These are phyloP conservation scores for Myodes glareolus DNA, from an alignment of 2,113 vertebrate species.

Conservation along the genomic window DNA sequence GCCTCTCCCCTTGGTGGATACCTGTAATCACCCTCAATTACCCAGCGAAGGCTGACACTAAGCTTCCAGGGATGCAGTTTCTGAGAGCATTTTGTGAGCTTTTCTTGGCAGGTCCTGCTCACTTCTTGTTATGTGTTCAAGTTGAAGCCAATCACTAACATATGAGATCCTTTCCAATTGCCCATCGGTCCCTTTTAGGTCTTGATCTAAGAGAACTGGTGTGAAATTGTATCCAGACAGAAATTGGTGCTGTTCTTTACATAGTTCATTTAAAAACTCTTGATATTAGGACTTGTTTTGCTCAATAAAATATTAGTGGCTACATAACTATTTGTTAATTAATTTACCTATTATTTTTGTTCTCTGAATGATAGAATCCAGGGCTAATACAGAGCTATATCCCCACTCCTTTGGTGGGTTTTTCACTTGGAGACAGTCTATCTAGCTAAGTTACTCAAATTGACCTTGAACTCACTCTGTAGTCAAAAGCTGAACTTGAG, in stretches of 20 bases:
- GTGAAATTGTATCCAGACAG: not conserved
- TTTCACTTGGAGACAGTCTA: not conserved
- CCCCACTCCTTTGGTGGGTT: not conserved
- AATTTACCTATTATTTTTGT: not conserved
- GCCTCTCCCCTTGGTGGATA: not conserved
- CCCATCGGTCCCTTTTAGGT: not conserved
- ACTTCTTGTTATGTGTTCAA: not conserved
- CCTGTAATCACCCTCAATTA: not conserved
- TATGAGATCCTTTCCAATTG: not conserved
- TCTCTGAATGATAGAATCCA: not conserved
- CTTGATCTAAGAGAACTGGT: not conserved
- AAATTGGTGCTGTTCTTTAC: not conserved
- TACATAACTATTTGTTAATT: not conserved
- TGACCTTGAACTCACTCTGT: not conserved
- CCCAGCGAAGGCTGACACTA: not conserved
- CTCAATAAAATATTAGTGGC: not conserved
- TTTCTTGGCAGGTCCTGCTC: not conserved
- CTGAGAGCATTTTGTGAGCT: not conserved
- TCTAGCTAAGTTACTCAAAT: not conserved
- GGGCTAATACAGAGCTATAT: not conserved
- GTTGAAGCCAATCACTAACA: not conserved
- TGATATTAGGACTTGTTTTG: not conserved
- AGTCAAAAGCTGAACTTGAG: too few relatives aligned
- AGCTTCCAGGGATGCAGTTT: not conserved
- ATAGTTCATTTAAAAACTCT: not conserved